These are phyloP conservation scores for Actenoides hombroni DNA, from an alignment of 2,113 vertebrate genomes.

Conservation along the genomic window DNA sequence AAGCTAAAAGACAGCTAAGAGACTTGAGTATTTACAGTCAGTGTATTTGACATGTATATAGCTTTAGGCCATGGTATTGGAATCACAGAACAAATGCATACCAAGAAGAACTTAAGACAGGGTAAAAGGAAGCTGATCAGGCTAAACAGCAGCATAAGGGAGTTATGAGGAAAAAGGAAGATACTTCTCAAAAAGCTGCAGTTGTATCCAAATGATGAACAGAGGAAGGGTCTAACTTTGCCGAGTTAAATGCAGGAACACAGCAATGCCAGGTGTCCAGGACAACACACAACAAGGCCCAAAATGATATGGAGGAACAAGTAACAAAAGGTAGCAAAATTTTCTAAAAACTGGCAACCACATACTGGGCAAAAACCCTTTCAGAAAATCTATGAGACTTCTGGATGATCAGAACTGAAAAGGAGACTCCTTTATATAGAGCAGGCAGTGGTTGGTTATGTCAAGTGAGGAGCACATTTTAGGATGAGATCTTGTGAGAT, in stretches of 20 bases:
- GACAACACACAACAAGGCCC: neutral
- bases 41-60: neutral
- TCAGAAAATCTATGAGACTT: neutral
- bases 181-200: neutral
- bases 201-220: neutral
- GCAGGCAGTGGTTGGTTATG: neutral
- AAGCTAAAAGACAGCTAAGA: neutral
- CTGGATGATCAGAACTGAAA: neutral
- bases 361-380: neutral
- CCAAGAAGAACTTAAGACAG: neutral
- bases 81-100: neutral
- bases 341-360: neutral
- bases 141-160: neutral
- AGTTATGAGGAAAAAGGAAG: neutral
- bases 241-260: neutral
- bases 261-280: neutral
- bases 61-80: neutral
- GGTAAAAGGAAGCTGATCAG: neutral
- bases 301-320: neutral
- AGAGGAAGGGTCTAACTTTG: neutral
- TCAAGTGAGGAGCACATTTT: neutral
- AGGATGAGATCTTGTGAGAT: neutral
- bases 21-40: neutral
- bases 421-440: neutral
- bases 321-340: neutral